Evolutionary conservation across 2,888 invertebrate genomes (phyloP), one percentile per base, ranked within the genome.

Genomic region (Drosophila greeni): DNA sequence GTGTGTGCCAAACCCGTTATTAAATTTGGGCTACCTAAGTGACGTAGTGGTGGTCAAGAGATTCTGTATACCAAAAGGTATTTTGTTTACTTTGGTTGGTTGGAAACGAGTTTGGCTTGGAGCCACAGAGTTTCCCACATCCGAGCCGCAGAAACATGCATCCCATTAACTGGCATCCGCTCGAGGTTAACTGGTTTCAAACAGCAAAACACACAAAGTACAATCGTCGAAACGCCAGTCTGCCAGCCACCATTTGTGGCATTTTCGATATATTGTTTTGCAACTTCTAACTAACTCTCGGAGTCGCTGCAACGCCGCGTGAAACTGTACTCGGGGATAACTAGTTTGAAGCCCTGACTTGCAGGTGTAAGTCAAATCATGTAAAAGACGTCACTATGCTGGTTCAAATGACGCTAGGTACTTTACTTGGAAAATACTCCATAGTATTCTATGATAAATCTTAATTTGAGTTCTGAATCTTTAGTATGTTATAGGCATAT

Each of bases 1-100:
- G 9, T 42, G 70, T 51, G 58, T 78, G 48, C 62, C 57, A 67
- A 78, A 78, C 82, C 76, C 40, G 76, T 79, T 79, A 73, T 71
- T 62, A 62, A 76, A 78, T 53, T 68, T 73, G 64, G 71, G 69
- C 54, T 73, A 69, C 58, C 43, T 49, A 14, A 29, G 47, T 55
- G 48, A 59, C 52, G 60, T 54, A 59, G 59, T 47, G 42, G n/a
- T 26, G 14, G 14, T 20, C 31, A 39, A 62, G 6, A 49, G 47
- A 49, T 47, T 74, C 59, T 57, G 45, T 49, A 54, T 57, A 45
- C 45, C 45, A 37, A 34, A 47, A 52, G 40, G 54, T 58, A 34
- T 58, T 68, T 54, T 48, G 66, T 54, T 65, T 67, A 52, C 36
- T 66, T 57, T 45, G 20, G 48, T 9, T 12, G 20, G 12, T 29